Conservation (phyloP, 2,113 vertebrate genomes). For the Hyperoodon ampullatus region DNA sequence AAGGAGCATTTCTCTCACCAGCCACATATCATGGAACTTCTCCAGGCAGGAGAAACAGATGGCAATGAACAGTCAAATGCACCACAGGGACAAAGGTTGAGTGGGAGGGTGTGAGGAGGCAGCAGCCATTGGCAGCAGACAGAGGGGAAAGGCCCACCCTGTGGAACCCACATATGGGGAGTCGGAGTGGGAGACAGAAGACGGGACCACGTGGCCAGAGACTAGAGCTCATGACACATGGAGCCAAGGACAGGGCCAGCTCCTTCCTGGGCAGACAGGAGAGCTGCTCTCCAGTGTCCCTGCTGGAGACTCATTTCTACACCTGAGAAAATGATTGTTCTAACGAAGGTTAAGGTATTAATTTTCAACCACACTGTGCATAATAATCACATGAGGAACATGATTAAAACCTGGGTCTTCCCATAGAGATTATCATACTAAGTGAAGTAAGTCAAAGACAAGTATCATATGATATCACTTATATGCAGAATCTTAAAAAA, state of each 20-base stretch:
- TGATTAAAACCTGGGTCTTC: not conserved
- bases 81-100: not conserved
- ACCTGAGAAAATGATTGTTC: not conserved
- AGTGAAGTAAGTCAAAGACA: not conserved
- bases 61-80: constrained; percentile 12
- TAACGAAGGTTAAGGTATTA: not conserved
- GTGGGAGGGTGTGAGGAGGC: not conserved
- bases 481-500: not conserved
- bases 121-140: not conserved
- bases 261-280: not conserved
- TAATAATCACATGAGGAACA: not conserved
- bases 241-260: not conserved
- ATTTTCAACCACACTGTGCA: not conserved
- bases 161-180: not conserved
- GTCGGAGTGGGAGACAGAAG: not conserved
- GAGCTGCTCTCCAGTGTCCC: not conserved
- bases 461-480: not conserved
- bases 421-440: not conserved
- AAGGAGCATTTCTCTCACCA: constrained; percentile 7
- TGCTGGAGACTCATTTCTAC: not conserved
- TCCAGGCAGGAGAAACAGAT: constrained; percentile 55
- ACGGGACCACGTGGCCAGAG: not conserved
- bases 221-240: not conserved
- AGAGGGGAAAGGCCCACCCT: not conserved
- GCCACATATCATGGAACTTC: constrained; percentile 6